Evolutionary conservation across 2,888 invertebrate species (phyloP).

Genomic region (Rambutsinella grinnellia): DNA sequence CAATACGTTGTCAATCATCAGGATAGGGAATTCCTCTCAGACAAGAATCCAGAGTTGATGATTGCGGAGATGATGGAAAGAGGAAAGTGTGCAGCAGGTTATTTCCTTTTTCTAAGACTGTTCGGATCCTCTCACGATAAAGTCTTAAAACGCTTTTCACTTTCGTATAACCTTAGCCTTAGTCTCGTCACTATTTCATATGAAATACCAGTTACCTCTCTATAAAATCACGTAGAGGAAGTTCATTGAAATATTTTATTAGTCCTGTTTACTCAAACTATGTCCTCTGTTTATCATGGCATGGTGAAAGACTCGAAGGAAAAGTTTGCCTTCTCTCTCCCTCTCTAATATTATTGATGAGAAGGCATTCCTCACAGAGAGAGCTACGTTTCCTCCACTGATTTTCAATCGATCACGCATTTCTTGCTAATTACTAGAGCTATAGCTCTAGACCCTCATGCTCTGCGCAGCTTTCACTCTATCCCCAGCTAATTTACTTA

Average conservation of each 20-base stretch:
- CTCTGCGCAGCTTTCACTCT: conserved; percentile 3
- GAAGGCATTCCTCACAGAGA: neutral
- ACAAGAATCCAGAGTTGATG: conserved; percentile 11
- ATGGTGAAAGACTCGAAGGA: no score
- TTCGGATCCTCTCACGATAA: no score
- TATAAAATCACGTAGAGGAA: no score
- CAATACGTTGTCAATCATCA: conserved; percentile 65
- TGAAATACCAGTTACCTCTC: no score
- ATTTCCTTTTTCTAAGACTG: neutral
- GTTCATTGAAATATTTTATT: no score
- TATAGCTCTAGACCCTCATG: neutral
- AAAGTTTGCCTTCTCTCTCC: neutral
- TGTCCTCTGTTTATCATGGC: no score
- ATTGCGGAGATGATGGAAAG: conserved; percentile 6
- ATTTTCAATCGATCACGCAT: conserved; percentile 55
- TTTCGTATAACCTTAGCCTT: no score
- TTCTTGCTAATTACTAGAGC: conserved; percentile 48
- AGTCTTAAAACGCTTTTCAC: neutral
- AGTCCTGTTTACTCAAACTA: no score
- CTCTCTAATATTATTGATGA: conserved; percentile 1
- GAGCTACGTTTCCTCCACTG: conserved; percentile 15
- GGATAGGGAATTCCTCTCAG: conserved; percentile 19
- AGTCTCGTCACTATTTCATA: neutral
- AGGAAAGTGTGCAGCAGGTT: conserved; percentile 9
- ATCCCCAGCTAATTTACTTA: no score